phyloP scores from a whole-genome alignment of 2,797 vertebrate genomes.

The Sebastes taczanowskii region DNA sequence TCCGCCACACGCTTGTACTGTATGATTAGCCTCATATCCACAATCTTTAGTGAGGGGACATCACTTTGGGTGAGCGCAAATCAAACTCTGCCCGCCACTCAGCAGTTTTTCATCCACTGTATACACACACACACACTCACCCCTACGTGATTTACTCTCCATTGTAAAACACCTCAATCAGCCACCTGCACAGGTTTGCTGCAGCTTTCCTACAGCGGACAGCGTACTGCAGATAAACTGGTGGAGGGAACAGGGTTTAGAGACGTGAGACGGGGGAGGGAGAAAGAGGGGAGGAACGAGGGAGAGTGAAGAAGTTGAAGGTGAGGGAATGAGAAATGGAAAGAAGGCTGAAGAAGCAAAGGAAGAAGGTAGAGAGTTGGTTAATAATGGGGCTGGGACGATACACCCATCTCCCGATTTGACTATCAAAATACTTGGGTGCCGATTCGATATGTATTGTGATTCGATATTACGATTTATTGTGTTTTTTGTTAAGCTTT shows the following conservation, averaged over 20 bases:
- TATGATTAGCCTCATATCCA: constrained; percentile 24
- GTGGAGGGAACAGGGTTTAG: not conserved
- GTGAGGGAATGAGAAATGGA: not conserved
- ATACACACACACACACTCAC: not conserved
- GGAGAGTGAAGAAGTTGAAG: not conserved
- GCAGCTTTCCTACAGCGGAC: not conserved
- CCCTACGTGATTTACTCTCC: constrained; percentile 3
- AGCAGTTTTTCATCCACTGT: constrained; percentile 33
- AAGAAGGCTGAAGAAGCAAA: not conserved
- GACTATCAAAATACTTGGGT: no score
- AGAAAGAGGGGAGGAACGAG: not conserved
- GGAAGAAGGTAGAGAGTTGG: not conserved
- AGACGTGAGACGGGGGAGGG: not conserved
- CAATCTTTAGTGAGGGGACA: not conserved
- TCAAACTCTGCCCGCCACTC: constrained; percentile 30
- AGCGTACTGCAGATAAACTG: not conserved
- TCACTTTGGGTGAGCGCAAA: constrained; percentile 11
- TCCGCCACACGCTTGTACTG: constrained; percentile 9
- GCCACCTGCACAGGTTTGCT: constrained; percentile 22
- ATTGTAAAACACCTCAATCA: constrained; percentile 24
- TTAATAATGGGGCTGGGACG: not conserved
- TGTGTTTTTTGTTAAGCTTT: no score
- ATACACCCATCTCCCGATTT: no score
- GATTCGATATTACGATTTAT: no score
- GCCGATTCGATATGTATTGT: no score